Evolutionary conservation across 1,140 invertebrate species (phyloP).

Genomic region (Bicyclus anynana): DNA sequence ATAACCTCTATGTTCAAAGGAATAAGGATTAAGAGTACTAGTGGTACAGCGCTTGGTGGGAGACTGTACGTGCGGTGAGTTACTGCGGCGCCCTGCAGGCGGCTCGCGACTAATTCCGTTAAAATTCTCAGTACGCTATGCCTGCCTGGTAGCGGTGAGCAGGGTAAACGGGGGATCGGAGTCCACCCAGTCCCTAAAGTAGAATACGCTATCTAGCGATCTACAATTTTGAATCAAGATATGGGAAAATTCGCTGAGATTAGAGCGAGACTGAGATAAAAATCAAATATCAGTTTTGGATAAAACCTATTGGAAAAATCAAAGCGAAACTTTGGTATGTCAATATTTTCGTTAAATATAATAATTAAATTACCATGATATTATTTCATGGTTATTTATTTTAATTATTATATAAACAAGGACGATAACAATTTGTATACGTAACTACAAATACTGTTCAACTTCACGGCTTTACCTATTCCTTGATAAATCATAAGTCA

Average conservation of each 20-base stretch:
- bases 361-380: no score
- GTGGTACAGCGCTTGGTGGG: not conserved
- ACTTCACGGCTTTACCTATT: not conserved
- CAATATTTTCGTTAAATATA: no score
- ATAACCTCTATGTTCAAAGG: constrained; percentile 1
- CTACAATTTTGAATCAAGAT: not conserved
- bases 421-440: no score
- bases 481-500: constrained; percentile 14
- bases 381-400: no score
- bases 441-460: not conserved
- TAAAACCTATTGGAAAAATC: no score
- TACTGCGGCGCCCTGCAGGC: constrained; percentile 45
- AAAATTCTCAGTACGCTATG: constrained; percentile 44
- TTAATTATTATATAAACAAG: no score
- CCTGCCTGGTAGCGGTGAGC: constrained; percentile 38
- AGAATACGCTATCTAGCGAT: not conserved
- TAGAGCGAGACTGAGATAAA: not conserved
- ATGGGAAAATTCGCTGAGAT: not conserved
- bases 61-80: constrained; percentile 31
- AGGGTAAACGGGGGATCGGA: constrained; percentile 29
- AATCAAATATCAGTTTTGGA: no score
- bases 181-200: constrained; percentile 23
- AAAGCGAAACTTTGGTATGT: no score
- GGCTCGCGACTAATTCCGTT: constrained; percentile 44
- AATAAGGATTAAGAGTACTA: constrained; percentile 10